Evolutionary conservation across 1,140 invertebrate genomes (phyloP).

Genomic region (Frieseomelitta varia): DNA sequence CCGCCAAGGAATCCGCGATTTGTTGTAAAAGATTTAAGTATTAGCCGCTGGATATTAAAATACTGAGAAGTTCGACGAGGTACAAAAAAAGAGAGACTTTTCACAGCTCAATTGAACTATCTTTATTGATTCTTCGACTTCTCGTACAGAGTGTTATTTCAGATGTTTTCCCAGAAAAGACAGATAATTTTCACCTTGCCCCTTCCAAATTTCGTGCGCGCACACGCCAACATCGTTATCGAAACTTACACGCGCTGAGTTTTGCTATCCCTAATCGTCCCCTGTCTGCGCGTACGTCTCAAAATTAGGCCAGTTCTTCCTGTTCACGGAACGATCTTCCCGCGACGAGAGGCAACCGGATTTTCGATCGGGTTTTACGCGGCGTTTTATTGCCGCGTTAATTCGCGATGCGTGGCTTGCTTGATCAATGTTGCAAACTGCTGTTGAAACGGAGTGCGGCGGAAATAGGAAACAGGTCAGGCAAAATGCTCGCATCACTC

Average conservation of each 20-base stretch:
- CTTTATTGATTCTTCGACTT: too few species aligned
- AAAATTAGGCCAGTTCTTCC: constrained; percentile 53
- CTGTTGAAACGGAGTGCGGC: constrained; percentile 10
- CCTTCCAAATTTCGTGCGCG: background rate
- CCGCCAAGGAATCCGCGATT: too few species aligned
- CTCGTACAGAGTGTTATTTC: too few species aligned
- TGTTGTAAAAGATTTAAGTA: too few species aligned
- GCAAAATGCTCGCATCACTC: background rate
- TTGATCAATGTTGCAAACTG: background rate
- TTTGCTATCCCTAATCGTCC: constrained; percentile 52
- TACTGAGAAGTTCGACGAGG: too few species aligned
- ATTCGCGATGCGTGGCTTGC: constrained; percentile 19
- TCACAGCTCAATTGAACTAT: too few species aligned
- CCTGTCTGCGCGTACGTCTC: background rate
- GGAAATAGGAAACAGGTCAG: constrained; percentile 30
- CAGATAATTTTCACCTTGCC: background rate
- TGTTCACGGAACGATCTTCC: background rate
- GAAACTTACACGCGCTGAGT: constrained; percentile 42
- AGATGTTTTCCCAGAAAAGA: too few species aligned
- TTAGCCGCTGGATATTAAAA: too few species aligned
- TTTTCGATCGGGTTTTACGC: background rate
- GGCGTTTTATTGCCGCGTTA: constrained; percentile 48
- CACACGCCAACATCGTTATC: background rate
- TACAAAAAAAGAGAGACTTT: too few species aligned
- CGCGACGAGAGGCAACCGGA: constrained; percentile 10